Evolutionary conservation across 2,797 vertebrate species (phyloP).

Genomic region (Lophotriccus pileatus): DNA sequence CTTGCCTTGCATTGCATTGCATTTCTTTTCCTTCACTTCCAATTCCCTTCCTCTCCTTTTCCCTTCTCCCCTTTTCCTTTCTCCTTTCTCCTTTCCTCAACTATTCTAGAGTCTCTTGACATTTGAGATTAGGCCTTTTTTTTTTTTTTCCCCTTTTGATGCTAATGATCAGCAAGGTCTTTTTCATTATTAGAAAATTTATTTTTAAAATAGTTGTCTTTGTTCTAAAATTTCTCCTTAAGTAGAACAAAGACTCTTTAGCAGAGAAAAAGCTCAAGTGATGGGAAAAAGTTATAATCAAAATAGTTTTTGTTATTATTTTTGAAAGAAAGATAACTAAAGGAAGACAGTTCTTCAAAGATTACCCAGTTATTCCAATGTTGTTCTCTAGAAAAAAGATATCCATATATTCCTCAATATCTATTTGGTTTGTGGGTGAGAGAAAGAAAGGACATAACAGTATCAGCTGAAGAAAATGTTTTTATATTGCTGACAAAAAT

Average conservation of each 20-base stretch:
- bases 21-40: too few species aligned
- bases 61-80: not conserved
- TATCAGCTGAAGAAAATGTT: not conserved
- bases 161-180: not conserved
- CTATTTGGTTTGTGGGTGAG: not conserved
- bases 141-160: accelerated
- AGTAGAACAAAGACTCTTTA: not conserved
- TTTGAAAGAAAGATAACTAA: not conserved
- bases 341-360: not conserved
- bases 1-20: not conserved
- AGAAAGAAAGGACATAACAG: not conserved
- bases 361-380: not conserved
- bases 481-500: not conserved
- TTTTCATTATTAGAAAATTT: not conserved
- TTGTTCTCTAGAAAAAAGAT: not conserved
- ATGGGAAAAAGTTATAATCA: not conserved
- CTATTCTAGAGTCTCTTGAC: not conserved
- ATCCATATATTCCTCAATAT: not conserved
- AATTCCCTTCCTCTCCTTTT: too few species aligned
- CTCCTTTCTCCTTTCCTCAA: too few species aligned
- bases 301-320: not conserved
- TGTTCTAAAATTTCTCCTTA: not conserved
- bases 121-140: accelerated
- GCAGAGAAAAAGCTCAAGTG: not conserved
- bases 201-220: not conserved